Base-by-base conservation (phyloP, 2,888 invertebrate species). In the Acanthosepion pharaonis region DNA sequence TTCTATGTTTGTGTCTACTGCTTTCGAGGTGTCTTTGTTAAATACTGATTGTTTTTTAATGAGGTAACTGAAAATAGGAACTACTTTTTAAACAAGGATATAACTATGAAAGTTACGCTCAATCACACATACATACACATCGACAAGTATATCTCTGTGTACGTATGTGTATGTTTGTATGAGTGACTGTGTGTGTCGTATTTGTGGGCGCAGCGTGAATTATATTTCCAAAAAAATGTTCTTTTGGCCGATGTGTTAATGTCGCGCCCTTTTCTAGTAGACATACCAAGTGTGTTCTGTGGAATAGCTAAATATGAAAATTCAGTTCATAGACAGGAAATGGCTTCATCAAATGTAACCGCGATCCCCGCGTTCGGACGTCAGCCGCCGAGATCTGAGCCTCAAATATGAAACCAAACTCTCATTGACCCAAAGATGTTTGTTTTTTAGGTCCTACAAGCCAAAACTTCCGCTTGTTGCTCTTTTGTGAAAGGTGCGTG, bases 321-420 rank as follows among this genome's bases (percentile, higher is more conserved):
- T 78, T 78, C 78, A 78, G 23, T 33, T 78, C 78, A 78, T 78
- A n/a, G n/a, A 78, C 78, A 78, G 78, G 78, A 78, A 78, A 78
- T 78, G 78, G n/a, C n/a, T 78, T 78, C n/a, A 78, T n/a, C 78
- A 78, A 78, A n/a, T 78, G 78, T 78, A 78, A 78, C 78, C n/a
- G 78, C 78, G n/a, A 78, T 78, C n/a, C 15, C 5, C 59, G 23
- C 20, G 59, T 59, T 59, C 78, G n/a, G 78, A n/a, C 78, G 78
- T 33, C 78, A 78, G 33, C 78, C n/a, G n/a, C n/a, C 78, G n/a
- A 78, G 78, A 78, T 78, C 78, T 33, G 15, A n/a, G 78, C 78
- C n/a, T n/a, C 78, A 78, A 33, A 78, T 78, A 78, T 78, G 78
- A 78, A n/a, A 78, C 78, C 78, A 78, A n/a, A 78, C n/a, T n/a